Conservation (phyloP, 2,888 invertebrate species). For the Lasioglossum villosulum region DNA sequence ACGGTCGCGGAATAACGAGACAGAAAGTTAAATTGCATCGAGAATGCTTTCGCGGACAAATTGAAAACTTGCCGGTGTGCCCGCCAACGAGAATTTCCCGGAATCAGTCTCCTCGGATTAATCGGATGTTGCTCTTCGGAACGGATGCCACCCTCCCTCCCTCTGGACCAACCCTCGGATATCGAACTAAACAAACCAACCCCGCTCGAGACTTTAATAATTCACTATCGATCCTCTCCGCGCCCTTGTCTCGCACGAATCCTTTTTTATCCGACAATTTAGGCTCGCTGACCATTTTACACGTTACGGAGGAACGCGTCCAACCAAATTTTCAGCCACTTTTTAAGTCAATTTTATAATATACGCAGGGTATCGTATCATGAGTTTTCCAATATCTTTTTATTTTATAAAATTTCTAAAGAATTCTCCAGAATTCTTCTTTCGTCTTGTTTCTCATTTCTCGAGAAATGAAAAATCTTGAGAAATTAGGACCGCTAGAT, state of each 20-base stretch:
- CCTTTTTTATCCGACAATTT: not conserved
- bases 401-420: no score
- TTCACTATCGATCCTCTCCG: not conserved
- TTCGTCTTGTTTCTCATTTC: no score
- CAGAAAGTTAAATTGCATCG: constrained; percentile 27
- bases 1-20: constrained; percentile 9
- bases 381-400: no score
- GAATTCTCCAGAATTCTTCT: no score
- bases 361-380: no score
- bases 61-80: not conserved
- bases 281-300: not conserved
- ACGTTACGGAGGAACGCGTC: no score
- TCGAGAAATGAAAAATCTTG: no score
- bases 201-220: not conserved
- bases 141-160: not conserved
- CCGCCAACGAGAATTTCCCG: not conserved
- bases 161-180: not conserved
- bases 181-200: not conserved
- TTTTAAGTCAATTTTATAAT: no score
- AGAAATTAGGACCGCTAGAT: no score
- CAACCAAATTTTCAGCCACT: no score
- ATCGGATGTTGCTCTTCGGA: constrained; percentile 2
- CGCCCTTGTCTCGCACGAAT: not conserved
- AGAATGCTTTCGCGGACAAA: not conserved
- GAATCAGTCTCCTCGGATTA: constrained; percentile 3